Percentiles rank a stretch among this genome's conserved stretches.
Conservation (phyloP, 2,113 vertebrate genomes). For the Sebastes schlegelii region DNA sequence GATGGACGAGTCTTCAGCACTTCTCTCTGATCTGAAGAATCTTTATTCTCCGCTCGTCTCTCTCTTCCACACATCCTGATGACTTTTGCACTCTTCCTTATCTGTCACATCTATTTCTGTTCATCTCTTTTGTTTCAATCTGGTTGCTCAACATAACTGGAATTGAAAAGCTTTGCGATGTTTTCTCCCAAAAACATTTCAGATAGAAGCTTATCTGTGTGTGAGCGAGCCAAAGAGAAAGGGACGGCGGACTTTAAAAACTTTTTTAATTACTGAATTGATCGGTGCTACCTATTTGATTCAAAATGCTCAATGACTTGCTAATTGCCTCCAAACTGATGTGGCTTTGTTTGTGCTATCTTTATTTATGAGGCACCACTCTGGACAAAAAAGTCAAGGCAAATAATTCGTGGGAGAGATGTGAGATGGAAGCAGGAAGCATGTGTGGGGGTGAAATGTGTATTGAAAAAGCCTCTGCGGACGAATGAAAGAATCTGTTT, state of each 20-base stretch:
- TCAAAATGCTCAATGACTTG: slow-evolving; percentile 16
- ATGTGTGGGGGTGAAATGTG: background rate
- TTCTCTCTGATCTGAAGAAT: slow-evolving; percentile 13
- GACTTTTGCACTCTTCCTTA: slow-evolving; percentile 3
- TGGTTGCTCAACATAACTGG: background rate
- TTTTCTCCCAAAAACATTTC: slow-evolving; percentile 4
- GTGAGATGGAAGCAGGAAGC: background rate
- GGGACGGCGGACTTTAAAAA: slow-evolving; percentile 9
- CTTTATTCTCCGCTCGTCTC: slow-evolving; percentile 23
- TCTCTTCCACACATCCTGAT: slow-evolving; percentile 3
- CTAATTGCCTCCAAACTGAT: slow-evolving; percentile 28
- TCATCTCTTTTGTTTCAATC: slow-evolving; percentile 4
- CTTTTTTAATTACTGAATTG: slow-evolving; percentile 45
- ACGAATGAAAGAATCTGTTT: slow-evolving; percentile 23
- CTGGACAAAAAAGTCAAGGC: slow-evolving; percentile 18
- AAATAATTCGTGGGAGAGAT: slow-evolving; percentile 4
- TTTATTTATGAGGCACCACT: slow-evolving; percentile 21
- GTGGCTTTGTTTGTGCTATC: slow-evolving; percentile 29
- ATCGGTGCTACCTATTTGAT: slow-evolving; percentile 29
- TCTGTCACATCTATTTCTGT: slow-evolving; percentile 3
- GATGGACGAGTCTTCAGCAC: slow-evolving; percentile 12
- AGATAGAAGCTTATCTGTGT: slow-evolving; percentile 6
- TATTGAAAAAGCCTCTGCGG: slow-evolving; percentile 17
- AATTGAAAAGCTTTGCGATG: background rate
- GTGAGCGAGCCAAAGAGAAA: background rate